phyloP scores from a whole-genome alignment of 2,888 invertebrate genomes.

The Lampropteryx suffumata region DNA sequence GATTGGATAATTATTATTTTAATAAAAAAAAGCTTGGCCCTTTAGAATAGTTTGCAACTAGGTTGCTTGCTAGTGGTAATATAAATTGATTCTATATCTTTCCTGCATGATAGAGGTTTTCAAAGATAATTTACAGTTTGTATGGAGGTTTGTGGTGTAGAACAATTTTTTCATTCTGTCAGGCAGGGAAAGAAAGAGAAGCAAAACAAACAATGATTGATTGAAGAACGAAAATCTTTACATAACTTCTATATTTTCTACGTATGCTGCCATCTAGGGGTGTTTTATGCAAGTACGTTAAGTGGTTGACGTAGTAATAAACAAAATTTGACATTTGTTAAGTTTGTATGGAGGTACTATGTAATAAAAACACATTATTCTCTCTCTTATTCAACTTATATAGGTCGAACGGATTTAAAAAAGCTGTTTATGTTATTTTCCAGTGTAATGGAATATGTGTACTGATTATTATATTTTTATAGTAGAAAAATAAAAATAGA shows the following conservation, averaged over 20 bases:
- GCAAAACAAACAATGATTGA: constrained; percentile 60
- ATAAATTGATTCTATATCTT: constrained; percentile 10
- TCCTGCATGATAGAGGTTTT: constrained; percentile 29
- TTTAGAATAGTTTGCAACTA: too few relatives aligned
- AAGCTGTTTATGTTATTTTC: too few relatives aligned
- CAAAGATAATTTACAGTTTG: too few relatives aligned
- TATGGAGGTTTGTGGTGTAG: constrained; percentile 33
- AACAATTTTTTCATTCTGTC: constrained; percentile 33
- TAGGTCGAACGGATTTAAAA: too few relatives aligned
- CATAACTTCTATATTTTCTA: constrained; percentile 18
- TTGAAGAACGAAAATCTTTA: constrained; percentile 41
- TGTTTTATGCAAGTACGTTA: constrained; percentile 6
- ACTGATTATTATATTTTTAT: not conserved
- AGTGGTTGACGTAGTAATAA: constrained; percentile 18
- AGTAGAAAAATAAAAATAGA: constrained; percentile 13
- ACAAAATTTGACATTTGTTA: constrained; percentile 45
- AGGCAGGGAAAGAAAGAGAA: constrained; percentile 56
- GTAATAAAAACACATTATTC: too few relatives aligned
- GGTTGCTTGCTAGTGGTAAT: constrained; percentile 18
- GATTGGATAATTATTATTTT: too few relatives aligned
- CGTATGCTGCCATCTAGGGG: constrained; percentile 64
- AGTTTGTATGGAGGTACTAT: constrained; percentile 56
- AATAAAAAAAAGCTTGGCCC: too few relatives aligned
- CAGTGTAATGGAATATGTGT: not conserved
- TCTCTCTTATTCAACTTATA: too few relatives aligned